phyloP scores from a whole-genome alignment of 2,888 invertebrate species.

The Watsonalla cultraria region DNA sequence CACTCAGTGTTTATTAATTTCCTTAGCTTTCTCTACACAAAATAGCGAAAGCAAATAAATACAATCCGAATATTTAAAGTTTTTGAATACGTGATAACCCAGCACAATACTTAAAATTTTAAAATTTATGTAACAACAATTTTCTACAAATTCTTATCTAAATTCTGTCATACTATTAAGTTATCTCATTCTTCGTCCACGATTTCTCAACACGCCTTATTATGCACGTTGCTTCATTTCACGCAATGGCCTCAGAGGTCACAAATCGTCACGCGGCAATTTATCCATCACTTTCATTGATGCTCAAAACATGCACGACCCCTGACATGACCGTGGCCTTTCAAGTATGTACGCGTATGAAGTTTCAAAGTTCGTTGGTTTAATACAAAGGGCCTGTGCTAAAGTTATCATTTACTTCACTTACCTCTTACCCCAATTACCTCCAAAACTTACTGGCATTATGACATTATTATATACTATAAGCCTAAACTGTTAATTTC shows the following conservation, averaged over 20 bases:
- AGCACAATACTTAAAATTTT: no score
- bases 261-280: constrained; percentile 26
- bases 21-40: constrained; percentile 18
- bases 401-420: no score
- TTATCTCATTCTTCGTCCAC: not conserved
- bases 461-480: not conserved
- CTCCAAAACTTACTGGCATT: no score
- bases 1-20: constrained; percentile 17
- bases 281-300: constrained; percentile 35
- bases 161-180: not conserved
- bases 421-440: no score
- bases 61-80: no score
- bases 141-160: no score
- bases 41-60: not conserved
- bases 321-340: constrained; percentile 39
- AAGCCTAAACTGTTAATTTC: not conserved
- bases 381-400: no score
- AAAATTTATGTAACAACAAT: no score
- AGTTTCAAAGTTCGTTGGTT: not conserved
- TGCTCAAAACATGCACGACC: constrained; percentile 19
- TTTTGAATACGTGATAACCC: no score
- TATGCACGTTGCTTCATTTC: constrained; percentile 16
- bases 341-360: constrained; percentile 7
- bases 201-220: constrained; percentile 7
- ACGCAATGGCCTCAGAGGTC: constrained; percentile 18